Evolutionary conservation across 2,888 invertebrate genomes (phyloP).

Genomic region (Xestia xanthographa): DNA sequence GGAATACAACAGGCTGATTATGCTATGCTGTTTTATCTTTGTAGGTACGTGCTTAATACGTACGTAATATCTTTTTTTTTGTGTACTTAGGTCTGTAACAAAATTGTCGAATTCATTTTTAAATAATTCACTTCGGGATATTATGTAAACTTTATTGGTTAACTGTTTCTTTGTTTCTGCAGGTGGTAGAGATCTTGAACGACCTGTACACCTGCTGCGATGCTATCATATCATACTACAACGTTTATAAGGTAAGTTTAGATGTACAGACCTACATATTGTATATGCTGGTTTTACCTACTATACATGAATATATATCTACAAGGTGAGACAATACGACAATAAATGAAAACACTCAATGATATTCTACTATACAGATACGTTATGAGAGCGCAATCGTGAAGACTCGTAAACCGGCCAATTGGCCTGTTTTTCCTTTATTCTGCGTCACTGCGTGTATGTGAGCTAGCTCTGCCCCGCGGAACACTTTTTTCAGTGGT

Average conservation of each 20-base stretch:
- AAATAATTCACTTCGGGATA: background rate
- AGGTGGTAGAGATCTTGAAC: constrained; percentile 96
- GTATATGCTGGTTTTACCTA: background rate
- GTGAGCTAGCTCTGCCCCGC: no score
- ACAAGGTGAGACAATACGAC: no score
- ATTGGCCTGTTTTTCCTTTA: no score
- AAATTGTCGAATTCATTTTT: background rate
- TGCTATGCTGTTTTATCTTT: background rate
- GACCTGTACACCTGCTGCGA: constrained; percentile 97
- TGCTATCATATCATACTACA: constrained; percentile 96
- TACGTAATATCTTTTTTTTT: no score
- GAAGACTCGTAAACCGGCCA: no score
- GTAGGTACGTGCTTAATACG: no score
- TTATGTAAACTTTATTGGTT: background rate
- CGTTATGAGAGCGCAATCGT: no score
- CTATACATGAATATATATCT: background rate
- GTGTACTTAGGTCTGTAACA: background rate
- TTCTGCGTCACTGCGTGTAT: no score
- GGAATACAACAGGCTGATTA: background rate
- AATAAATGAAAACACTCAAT: no score
- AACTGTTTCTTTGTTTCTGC: constrained; percentile 63
- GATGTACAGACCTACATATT: no score
- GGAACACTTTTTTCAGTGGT: no score
- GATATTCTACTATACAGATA: no score
- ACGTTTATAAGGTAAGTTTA: constrained; percentile 94